Evolutionary conservation across 2,113 vertebrate genomes (phyloP), one percentile per base, ranked within the genome.

Genomic region (Empidonax traillii): DNA sequence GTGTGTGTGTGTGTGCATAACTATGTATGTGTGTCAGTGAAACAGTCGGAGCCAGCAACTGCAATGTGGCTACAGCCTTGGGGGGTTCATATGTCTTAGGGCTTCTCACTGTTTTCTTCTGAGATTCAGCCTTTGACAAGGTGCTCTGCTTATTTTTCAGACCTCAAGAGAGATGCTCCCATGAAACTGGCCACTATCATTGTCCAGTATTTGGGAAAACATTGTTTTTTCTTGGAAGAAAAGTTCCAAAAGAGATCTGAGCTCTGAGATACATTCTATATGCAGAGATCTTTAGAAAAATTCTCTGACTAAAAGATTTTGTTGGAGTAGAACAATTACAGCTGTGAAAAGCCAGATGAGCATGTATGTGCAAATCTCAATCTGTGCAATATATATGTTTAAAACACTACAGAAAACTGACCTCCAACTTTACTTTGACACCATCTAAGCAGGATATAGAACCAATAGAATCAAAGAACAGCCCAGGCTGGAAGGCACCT

Each of bases 71-170:
- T 39, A 16, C 67, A 46, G 33, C 19, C 51, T 43, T 4, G 1
- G 1, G 1, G 2, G 9, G 9, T 39, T 72, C 15, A 0, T 14
- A 7, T 2, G 3, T 56, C 35, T 30, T 51, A 6, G 44, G 31
- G 22, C 17, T 85, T 87, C 63, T 87, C 20, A 35, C 8, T 61
- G 27, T n/a, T 33, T 68, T 65, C 20, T 63, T 85, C 44, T 28
- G 14, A 75, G n/a, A 11, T 81, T 71, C 0, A 0, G 37, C 46
- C 49, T 77, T 51, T 27, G 27, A 61, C 55, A 63, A 89, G 10
- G 8, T 78, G 27, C 28, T 81, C 14, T 75, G 28, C 41, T 85
- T 67, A 43, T 65, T 89, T 84, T 85, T 85, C n/a, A 37, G 37
- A 79, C 16, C 51, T 69, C n/a, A 31, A 17, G 30, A 23, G 20